phyloP scores from a whole-genome alignment of 2,797 vertebrate genomes.

The Anisognathus igniventris region DNA sequence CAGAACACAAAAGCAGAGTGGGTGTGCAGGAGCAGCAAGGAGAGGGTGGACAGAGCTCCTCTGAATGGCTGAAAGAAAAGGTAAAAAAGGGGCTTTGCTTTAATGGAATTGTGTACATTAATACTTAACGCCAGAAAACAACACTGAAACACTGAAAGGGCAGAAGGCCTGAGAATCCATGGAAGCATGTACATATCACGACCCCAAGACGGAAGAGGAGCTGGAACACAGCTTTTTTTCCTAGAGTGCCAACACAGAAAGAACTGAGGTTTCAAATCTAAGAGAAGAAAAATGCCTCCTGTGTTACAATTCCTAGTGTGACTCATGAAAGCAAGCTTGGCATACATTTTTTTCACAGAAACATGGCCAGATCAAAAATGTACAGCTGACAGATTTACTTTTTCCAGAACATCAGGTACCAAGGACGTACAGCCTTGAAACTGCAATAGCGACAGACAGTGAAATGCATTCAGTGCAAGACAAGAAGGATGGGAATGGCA shows the following conservation, averaged over 20 bases:
- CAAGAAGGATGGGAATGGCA: not conserved
- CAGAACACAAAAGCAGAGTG: not conserved
- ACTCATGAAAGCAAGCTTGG: not conserved
- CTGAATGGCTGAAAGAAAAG: not conserved
- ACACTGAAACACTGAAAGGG: not conserved
- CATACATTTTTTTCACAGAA: not conserved
- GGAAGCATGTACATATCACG: not conserved
- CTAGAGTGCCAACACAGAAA: not conserved
- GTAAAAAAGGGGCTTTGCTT: not conserved
- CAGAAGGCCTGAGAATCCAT: not conserved
- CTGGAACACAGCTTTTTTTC: not conserved
- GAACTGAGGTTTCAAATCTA: not conserved
- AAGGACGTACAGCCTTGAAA: not conserved
- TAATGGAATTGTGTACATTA: accelerated
- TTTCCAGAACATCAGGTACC: not conserved
- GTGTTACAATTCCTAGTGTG: not conserved
- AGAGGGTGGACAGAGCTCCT: not conserved
- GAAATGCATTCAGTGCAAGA: not conserved
- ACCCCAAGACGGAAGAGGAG: not conserved
- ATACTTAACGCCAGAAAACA: not conserved
- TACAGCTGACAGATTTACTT: not conserved
- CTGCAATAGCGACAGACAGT: not conserved
- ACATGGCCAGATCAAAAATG: not conserved
- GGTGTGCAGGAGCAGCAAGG: accelerated
- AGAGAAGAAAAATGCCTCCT: not conserved